Evolutionary conservation across 1,140 invertebrate species (phyloP).

Genomic region (Calliphora vicina): DNA sequence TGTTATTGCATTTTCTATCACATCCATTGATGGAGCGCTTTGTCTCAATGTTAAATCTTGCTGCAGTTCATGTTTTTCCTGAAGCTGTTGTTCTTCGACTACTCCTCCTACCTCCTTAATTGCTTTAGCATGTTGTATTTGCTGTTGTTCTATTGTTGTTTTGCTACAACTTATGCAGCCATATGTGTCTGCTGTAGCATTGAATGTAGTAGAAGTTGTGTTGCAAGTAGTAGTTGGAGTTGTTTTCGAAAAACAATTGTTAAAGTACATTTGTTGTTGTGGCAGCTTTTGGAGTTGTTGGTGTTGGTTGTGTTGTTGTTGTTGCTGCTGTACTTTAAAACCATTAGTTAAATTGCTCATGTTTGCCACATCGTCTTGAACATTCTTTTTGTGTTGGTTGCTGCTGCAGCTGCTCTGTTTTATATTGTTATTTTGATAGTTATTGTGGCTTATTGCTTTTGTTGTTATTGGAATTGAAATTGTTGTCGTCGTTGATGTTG

Average conservation of each 20-base stretch:
- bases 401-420: neutral
- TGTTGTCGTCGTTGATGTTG: constrained; percentile 35
- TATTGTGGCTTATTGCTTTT: neutral
- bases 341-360: constrained; percentile 19
- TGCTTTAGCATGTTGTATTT: neutral
- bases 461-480: neutral
- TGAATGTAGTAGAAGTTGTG: neutral
- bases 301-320: constrained; percentile 15
- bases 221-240: neutral
- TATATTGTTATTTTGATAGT: neutral
- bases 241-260: neutral
- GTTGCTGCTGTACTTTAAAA: neutral
- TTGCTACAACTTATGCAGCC: neutral
- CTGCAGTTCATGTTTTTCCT: neutral
- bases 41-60: constrained; percentile 33
- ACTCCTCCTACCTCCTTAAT: neutral
- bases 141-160: neutral
- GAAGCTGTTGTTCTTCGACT: neutral
- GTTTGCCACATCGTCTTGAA: constrained; percentile 2
- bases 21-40: neutral
- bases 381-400: neutral
- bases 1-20: neutral
- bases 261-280: neutral
- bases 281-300: neutral
- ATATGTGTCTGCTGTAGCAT: neutral